Evolutionary conservation across 2,797 vertebrate genomes (phyloP).

Genomic region (Epinephelus malabaricus): DNA sequence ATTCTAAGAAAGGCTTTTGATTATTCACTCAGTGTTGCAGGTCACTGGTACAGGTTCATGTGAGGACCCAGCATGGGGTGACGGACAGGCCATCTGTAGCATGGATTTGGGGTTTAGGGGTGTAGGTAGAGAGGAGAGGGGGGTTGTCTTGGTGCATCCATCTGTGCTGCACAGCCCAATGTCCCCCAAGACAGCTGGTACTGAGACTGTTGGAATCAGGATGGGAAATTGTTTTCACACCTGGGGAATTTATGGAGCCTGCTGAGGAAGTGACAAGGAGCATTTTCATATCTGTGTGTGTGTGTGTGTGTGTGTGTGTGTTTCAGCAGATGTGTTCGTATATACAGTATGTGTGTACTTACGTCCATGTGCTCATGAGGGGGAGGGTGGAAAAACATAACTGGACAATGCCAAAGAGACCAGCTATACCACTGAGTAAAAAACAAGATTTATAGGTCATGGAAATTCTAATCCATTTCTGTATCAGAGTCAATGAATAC

Average conservation of each 20-base stretch:
- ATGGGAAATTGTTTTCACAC: slow-evolving; percentile 68
- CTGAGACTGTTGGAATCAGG: slow-evolving; percentile 28
- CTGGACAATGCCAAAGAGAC: background rate
- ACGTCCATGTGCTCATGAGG: slow-evolving; percentile 10
- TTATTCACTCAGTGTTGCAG: background rate
- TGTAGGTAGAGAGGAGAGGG: slow-evolving; percentile 2
- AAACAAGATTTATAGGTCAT: slow-evolving; percentile 3
- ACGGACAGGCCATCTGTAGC: slow-evolving; percentile 35
- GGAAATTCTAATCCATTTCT: slow-evolving; percentile 11
- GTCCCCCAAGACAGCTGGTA: slow-evolving; percentile 33
- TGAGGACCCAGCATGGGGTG: slow-evolving; percentile 10
- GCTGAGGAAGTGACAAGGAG: slow-evolving; percentile 34
- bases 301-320: background rate
- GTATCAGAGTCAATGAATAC: background rate
- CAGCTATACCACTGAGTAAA: background rate
- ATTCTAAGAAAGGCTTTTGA: background rate
- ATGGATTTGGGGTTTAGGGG: slow-evolving; percentile 14
- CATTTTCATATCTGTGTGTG: background rate
- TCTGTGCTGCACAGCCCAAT: slow-evolving; percentile 14
- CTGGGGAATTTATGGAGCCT: slow-evolving; percentile 69
- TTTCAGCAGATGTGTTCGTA: slow-evolving; percentile 5
- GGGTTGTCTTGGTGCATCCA: slow-evolving; percentile 22
- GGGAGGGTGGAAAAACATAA: background rate
- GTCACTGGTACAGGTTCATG: slow-evolving; percentile 20
- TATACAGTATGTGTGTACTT: slow-evolving; percentile 14